Conservation (phyloP, 2,797 vertebrate genomes). For the Enteromius mattozi region DNA sequence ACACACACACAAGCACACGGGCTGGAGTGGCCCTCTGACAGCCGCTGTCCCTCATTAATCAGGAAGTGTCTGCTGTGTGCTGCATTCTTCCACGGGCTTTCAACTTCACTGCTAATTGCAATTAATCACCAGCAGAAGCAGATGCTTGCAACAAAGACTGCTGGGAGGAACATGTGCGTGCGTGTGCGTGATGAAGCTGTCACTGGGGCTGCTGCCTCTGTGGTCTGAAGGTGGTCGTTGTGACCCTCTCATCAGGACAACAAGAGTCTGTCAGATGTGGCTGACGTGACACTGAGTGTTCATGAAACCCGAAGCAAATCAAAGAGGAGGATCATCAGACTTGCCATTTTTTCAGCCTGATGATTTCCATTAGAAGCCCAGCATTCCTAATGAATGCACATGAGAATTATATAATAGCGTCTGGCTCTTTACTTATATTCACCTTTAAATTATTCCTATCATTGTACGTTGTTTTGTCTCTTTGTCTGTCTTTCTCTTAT, state of each 20-base stretch:
- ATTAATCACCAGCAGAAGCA: slow-evolving; percentile 99
- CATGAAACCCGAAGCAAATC: slow-evolving; percentile 44
- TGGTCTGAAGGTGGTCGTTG: slow-evolving; percentile 56
- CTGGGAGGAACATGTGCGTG: slow-evolving; percentile 57
- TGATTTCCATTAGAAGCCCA: slow-evolving; percentile 16
- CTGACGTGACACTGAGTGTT: slow-evolving; percentile 24
- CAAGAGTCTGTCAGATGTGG: slow-evolving; percentile 46
- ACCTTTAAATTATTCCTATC: neutral
- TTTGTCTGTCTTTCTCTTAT: neutral
- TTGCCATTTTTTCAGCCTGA: slow-evolving; percentile 2
- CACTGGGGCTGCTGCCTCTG: slow-evolving; percentile 73
- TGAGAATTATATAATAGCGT: neutral
- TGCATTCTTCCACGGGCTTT: slow-evolving; percentile 95
- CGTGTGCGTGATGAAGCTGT: slow-evolving; percentile 84
- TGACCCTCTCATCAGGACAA: slow-evolving; percentile 50
- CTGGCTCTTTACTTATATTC: neutral
- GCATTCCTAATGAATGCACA: neutral
- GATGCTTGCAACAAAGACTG: slow-evolving; percentile 94
- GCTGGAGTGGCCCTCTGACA: slow-evolving; percentile 76
- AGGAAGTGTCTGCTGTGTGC: slow-evolving; percentile 91
- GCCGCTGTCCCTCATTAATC: slow-evolving; percentile 95
- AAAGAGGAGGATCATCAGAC: slow-evolving; percentile 50
- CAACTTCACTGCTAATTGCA: slow-evolving; percentile 96
- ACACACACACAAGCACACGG: neutral
- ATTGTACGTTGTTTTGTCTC: neutral